phyloP scores from a whole-genome alignment of 1,140 invertebrate species.

The Drosophila parabipectinata region DNA sequence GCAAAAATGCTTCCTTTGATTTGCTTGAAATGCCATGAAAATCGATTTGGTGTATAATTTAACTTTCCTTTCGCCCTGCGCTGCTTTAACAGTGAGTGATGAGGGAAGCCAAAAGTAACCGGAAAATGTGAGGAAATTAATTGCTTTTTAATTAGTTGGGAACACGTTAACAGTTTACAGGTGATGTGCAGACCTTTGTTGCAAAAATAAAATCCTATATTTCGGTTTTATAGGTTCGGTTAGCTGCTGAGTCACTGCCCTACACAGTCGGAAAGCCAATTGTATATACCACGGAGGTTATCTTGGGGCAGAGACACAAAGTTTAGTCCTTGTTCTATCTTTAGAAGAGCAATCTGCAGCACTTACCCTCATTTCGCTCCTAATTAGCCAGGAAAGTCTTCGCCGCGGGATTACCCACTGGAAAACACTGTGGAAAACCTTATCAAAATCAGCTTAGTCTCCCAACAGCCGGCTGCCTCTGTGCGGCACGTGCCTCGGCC shows the following conservation, averaged over 20 bases:
- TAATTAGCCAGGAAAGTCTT: slow-evolving; percentile 35
- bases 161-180: slow-evolving; percentile 16
- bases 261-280: background rate
- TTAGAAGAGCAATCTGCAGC: background rate
- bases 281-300: background rate
- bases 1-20: slow-evolving; percentile 53
- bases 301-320: background rate
- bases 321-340: background rate
- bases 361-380: background rate
- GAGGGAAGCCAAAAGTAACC: slow-evolving; percentile 34
- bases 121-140: slow-evolving; percentile 51
- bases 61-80: slow-evolving; percentile 33
- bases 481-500: slow-evolving; percentile 8
- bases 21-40: slow-evolving; percentile 58
- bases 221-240: background rate
- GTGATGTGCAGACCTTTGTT: slow-evolving; percentile 10
- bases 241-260: background rate
- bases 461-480: background rate
- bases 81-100: slow-evolving; percentile 24
- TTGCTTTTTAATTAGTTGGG: slow-evolving; percentile 70
- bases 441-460: slow-evolving; percentile 15
- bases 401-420: slow-evolving; percentile 29
- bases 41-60: slow-evolving; percentile 68
- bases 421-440: slow-evolving; percentile 26
- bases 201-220: background rate